A percentile compares a stretch with the other conserved stretches of the same genome.
Evolutionary conservation across 30 jellyfish, hydroid and myxozoan species (phyloP).

Genomic region (Calvadosia cruxmelitensis): DNA sequence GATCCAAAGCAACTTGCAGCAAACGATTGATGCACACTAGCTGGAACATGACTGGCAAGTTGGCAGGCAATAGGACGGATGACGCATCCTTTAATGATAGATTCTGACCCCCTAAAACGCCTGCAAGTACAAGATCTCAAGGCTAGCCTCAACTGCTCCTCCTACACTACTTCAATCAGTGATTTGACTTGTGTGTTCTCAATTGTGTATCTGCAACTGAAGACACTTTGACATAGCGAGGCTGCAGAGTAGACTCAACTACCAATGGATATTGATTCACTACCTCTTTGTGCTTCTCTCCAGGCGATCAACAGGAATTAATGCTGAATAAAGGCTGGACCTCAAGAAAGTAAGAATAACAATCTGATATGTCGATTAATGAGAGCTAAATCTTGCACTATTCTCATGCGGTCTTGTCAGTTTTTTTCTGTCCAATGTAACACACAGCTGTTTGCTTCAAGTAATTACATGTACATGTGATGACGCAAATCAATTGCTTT

Average conservation of each 20-base stretch:
- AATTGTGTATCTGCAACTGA: neutral
- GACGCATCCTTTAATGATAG: no score
- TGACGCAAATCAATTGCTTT: neutral
- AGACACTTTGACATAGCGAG: neutral
- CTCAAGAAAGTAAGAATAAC: constrained; percentile 55
- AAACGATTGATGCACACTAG: no score
- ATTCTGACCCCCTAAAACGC: no score
- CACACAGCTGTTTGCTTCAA: neutral
- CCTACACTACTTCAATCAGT: neutral
- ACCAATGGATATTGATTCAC: neutral
- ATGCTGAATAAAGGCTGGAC: constrained; percentile 50
- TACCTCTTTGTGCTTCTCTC: neutral
- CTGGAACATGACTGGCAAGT: no score
- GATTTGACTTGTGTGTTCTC: neutral
- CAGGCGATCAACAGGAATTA: constrained; percentile 51
- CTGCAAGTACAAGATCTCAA: no score
- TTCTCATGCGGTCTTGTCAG: no score
- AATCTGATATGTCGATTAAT: no score
- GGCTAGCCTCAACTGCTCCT: neutral
- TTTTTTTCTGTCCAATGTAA: no score
- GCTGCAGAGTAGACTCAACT: neutral
- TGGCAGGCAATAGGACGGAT: no score
- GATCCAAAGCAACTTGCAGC: no score
- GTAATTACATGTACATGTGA: neutral
- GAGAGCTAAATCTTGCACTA: no score